Evolutionary conservation across 1,140 invertebrate species (phyloP), one percentile per base, ranked within the genome.

Genomic region (Caenorhabditis latens): DNA sequence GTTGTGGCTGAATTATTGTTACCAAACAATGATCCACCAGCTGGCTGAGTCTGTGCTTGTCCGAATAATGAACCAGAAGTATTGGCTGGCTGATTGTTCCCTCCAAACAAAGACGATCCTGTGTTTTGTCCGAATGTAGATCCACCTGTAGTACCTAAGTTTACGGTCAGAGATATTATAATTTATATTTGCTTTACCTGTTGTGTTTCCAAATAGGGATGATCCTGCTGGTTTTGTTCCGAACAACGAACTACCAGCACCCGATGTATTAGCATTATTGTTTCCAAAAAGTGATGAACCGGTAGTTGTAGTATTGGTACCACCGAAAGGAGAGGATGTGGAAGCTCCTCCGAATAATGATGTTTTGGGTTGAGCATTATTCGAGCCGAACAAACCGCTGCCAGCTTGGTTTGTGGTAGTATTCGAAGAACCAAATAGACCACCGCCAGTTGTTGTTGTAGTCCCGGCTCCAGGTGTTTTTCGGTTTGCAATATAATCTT

Each of bases 401-500:
- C 86, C 79, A 24, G 43, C n/a, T 43, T 42, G 57, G 8, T 84
- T 75, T 24, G 61, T 61, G n/a, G 40, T 19, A 8, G 86, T 84
- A 19, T 21, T 58, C 1, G 53, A 55, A n/a, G 48, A 21, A 4
- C 88, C 85, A 65, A 89, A 89, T 3, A 89, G 58, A 16, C 84
- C 32, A 42, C 46, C 43, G n/a, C 88, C 89, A 14, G 89, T 82
- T 19, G 88, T 84, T 19, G 88, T 84, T 8, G 88, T 86, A 6
- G 89, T 89, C 32, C 85, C 84, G 7, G 88, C 55, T 58, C 11
- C 79, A 8, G 91, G 90, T 53, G 96, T 96, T 94, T 98, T 98
- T 14, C 97, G 93, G 84, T 96, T 96, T 14, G 96, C 96, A 53
- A 94, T 92, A 93, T 99, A 99, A 94, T 99, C 98, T 93, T 99